These are phyloP conservation scores for Xylophagus ater DNA, from an alignment of 2,888 invertebrate genomes.

Conservation along the genomic window DNA sequence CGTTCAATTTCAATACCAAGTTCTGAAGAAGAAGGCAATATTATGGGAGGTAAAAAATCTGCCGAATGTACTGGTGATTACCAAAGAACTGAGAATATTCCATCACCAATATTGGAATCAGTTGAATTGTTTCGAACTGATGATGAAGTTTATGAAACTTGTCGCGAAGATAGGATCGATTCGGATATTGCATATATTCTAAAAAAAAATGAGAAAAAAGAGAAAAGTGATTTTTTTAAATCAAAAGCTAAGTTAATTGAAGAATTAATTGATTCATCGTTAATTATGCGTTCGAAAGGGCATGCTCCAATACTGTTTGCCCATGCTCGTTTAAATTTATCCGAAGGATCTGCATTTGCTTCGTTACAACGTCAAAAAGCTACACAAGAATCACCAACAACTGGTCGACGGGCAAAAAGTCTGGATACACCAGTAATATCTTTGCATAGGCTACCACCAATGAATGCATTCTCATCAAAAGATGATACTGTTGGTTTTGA, in stretches of 20 bases:
- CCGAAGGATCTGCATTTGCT: slow-evolving; percentile 71
- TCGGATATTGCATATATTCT: slow-evolving; percentile 44
- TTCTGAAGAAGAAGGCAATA: slow-evolving; percentile 59
- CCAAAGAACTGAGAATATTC: slow-evolving; percentile 48
- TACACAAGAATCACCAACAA: slow-evolving; percentile 59
- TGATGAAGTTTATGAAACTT: slow-evolving; percentile 41
- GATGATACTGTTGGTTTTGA: slow-evolving; percentile 77
- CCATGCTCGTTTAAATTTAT: slow-evolving; percentile 66
- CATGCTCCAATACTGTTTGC: slow-evolving; percentile 70
- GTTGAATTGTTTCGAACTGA: slow-evolving; percentile 49
- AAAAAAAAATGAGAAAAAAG: slow-evolving; percentile 23
- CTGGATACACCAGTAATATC: slow-evolving; percentile 76
- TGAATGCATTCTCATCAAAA: slow-evolving; percentile 79
- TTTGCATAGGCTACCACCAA: slow-evolving; percentile 63
- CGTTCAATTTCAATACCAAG: slow-evolving; percentile 65
- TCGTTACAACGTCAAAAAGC: slow-evolving; percentile 66
- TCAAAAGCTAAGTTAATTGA: slow-evolving; percentile 50
- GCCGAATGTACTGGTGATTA: slow-evolving; percentile 50
- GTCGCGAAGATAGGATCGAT: slow-evolving; percentile 41
- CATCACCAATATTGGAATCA: slow-evolving; percentile 51
- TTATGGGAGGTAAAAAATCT: slow-evolving; percentile 45
- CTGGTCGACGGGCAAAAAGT: slow-evolving; percentile 69
- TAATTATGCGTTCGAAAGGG: slow-evolving; percentile 55
- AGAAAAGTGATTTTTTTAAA: slow-evolving; percentile 23
- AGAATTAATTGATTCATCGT: slow-evolving; percentile 55